phyloP scores from a whole-genome alignment of 2,797 vertebrate species.

The Oophaga sylvatica region DNA sequence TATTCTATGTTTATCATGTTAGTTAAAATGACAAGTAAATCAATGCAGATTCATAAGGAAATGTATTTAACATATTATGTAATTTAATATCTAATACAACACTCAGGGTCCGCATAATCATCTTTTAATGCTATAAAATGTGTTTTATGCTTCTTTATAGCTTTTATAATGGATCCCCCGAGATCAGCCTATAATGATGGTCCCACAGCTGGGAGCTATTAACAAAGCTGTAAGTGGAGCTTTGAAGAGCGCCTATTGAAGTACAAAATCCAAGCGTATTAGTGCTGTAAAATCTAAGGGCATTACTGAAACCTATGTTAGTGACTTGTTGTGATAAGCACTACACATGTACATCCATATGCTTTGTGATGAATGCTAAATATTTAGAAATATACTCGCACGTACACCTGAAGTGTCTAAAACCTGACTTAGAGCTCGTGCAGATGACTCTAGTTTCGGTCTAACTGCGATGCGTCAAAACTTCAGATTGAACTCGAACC shows the following conservation, averaged over 20 bases:
- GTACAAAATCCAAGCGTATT: not conserved
- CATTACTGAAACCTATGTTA: not conserved
- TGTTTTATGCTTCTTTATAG: not conserved
- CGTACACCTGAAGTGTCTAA: not conserved
- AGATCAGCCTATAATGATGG: conserved; percentile 4
- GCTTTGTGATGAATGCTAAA: not conserved
- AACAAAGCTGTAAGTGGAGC: not conserved
- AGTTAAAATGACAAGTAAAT: conserved; percentile 1
- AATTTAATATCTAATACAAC: conserved; percentile 5
- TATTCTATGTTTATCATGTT: not conserved
- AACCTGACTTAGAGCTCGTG: not conserved
- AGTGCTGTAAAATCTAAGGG: not conserved
- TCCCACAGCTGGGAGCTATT: conserved; percentile 17
- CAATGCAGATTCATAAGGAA: not conserved
- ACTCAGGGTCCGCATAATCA: not conserved
- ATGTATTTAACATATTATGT: conserved; percentile 1
- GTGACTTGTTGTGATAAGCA: not conserved
- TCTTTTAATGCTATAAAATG: not conserved
- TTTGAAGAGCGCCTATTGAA: not conserved
- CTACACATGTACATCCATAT: not conserved
- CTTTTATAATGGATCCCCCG: conserved; percentile 9
- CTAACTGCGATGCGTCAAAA: no score
- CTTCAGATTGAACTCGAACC: no score
- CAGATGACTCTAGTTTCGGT: no score
- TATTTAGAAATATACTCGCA: not conserved